phyloP scores from a whole-genome alignment of 2,113 vertebrate genomes.

The Platycercus adscitus region DNA sequence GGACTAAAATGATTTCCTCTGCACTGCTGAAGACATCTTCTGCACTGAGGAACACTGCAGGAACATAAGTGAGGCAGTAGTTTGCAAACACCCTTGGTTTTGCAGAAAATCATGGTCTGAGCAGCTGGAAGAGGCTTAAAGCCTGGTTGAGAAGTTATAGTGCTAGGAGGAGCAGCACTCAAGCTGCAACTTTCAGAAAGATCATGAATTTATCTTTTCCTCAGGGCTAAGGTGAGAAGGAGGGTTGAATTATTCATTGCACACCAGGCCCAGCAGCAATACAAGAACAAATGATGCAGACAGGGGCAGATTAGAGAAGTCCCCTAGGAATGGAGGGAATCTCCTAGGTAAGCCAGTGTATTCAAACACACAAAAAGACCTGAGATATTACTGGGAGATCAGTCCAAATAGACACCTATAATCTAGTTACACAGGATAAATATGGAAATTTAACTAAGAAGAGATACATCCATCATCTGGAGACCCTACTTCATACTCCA shows the following conservation, averaged over 20 bases:
- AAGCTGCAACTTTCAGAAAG: neutral
- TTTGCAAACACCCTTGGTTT: neutral
- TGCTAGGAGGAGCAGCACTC: neutral
- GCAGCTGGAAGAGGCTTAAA: neutral
- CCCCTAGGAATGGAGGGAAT: neutral
- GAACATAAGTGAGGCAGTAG: neutral
- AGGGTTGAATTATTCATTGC: neutral
- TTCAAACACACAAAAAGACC: neutral
- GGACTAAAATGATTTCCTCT: neutral
- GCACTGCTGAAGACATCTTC: neutral
- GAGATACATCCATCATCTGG: neutral
- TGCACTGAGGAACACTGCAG: neutral
- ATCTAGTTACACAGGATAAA: neutral
- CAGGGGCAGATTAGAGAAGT: neutral
- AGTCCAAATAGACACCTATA: neutral
- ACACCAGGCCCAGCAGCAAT: neutral
- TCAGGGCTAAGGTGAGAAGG: neutral
- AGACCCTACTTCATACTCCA: neutral
- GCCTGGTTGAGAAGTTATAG: neutral
- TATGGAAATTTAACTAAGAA: neutral
- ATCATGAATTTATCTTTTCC: neutral
- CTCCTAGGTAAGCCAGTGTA: neutral
- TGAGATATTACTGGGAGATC: neutral
- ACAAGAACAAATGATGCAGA: neutral
- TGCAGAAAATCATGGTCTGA: fast-evolving